These are phyloP conservation scores for Drosophila oshimai DNA, from an alignment of 1,140 invertebrate genomes.

Conservation along the genomic window DNA sequence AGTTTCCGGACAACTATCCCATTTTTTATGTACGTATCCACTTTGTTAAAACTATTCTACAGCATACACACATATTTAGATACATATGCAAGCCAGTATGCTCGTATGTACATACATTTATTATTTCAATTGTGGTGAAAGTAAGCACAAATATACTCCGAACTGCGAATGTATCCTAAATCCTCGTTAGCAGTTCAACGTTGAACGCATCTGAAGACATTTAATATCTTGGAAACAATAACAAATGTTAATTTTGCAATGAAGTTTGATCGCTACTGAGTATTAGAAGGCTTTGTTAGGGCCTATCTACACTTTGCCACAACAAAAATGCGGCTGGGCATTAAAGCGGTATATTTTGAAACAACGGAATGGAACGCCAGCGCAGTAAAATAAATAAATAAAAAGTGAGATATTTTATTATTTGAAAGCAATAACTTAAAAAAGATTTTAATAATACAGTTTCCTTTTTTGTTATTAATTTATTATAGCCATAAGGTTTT, in stretches of 20 bases:
- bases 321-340: conserved; percentile 2
- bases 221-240: conserved; percentile 27
- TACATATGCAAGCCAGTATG: conserved; percentile 30
- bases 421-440: too few species aligned
- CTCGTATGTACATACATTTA: conserved; percentile 41
- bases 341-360: background rate
- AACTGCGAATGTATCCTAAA: conserved; percentile 7
- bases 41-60: conserved; percentile 24
- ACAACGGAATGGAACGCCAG: background rate
- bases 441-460: too few species aligned
- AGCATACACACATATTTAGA: conserved; percentile 30
- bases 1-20: conserved; percentile 5
- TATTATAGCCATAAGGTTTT: too few species aligned
- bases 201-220: conserved; percentile 1
- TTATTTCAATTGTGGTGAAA: conserved; percentile 3
- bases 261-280: conserved; percentile 38
- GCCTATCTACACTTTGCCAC: conserved; percentile 8
- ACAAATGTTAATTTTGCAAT: conserved; percentile 42
- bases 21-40: conserved; percentile 12
- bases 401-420: too few species aligned
- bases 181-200: background rate
- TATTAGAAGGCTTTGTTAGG: conserved; percentile 28
- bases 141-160: conserved; percentile 14
- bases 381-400: background rate
- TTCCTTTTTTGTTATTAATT: too few species aligned